Percentiles rank a stretch among this genome's conserved stretches.
These are phyloP conservation scores for Plutomurus gul DNA, from an alignment of 1,140 invertebrate species.

Conservation along the genomic window DNA sequence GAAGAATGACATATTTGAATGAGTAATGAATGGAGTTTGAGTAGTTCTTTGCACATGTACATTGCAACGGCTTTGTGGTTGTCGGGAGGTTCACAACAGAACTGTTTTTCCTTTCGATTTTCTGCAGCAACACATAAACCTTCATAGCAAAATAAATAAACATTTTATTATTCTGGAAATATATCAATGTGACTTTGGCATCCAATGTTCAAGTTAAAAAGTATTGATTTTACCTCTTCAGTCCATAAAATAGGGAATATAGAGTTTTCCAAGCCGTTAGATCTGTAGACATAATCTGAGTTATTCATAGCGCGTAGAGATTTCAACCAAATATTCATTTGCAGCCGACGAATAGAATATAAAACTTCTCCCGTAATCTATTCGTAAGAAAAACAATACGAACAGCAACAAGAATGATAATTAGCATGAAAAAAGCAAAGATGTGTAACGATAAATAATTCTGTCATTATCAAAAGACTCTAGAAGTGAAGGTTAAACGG, in stretches of 20 bases:
- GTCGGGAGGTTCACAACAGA: no score
- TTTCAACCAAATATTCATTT: neutral
- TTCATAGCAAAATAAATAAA: neutral
- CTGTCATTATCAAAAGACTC: neutral
- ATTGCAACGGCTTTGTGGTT: neutral
- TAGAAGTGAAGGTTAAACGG: neutral
- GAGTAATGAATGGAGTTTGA: neutral
- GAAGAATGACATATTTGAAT: neutral
- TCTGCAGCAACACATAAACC: neutral
- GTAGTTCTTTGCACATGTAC: neutral
- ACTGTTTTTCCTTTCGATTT: neutral
- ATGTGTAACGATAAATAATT: neutral
- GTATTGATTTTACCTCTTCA: neutral
- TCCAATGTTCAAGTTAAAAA: neutral
- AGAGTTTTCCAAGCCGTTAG: neutral
- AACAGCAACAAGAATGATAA: no score
- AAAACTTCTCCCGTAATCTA: neutral
- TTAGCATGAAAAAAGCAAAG: no score
- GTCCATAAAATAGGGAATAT: neutral
- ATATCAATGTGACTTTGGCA: neutral
- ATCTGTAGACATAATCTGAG: neutral
- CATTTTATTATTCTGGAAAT: neutral
- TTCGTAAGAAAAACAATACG: no score
- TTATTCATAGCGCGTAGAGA: neutral
- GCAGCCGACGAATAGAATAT: neutral